Evolutionary conservation across 1,140 invertebrate genomes (phyloP), one percentile per base, ranked within the genome.

Genomic region (Spodoptera litura): DNA sequence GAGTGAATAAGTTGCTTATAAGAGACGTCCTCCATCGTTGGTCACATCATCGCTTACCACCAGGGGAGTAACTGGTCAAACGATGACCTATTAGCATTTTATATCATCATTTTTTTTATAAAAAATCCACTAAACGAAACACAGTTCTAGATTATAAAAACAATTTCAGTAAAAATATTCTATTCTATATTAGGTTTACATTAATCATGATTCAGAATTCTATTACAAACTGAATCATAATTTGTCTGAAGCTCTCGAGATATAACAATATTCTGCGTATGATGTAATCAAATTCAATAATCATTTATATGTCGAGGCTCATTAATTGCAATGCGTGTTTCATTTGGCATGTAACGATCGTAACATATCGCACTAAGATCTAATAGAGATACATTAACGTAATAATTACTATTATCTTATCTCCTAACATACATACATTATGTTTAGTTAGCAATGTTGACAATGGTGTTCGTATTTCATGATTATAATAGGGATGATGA

Each of bases 301-400:
- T 68, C 44, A 68, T 68, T 25, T 52, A 52, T 44, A 44, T 68
- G 27, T 25, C 64, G 35, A 52, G 64, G 12, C 49, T 52, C 64
- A 68, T 68, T 68, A 52, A 68, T 68, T 68, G 64, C 64, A 52
- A 51, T 68, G 12, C 25, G 64, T 68, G 64, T 68, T 68, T 68
- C 20, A 68, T 51, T 27, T 68, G 64, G 20, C 49, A 52, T 51
- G 44, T 52, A 52, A 68, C 49, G 64, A 13, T 52, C 15, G 44
- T 68, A 68, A 68, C 20, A 68, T 68, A 68, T 52, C 15, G 20
- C 49, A 12, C 6, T 52, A 20, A 11, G 44, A 68, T 51, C 44
- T 68, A 68, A 68, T 68, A 52, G 51, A 51, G 64, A 68, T 52
- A 13, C 25, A 68, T 52, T 52, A 20, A 25, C 5, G 35, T 64